Percentiles rank a stretch among this genome's conserved stretches.
phyloP scores from a whole-genome alignment of 2,113 vertebrate species.

The Sapayoa aenigma region DNA sequence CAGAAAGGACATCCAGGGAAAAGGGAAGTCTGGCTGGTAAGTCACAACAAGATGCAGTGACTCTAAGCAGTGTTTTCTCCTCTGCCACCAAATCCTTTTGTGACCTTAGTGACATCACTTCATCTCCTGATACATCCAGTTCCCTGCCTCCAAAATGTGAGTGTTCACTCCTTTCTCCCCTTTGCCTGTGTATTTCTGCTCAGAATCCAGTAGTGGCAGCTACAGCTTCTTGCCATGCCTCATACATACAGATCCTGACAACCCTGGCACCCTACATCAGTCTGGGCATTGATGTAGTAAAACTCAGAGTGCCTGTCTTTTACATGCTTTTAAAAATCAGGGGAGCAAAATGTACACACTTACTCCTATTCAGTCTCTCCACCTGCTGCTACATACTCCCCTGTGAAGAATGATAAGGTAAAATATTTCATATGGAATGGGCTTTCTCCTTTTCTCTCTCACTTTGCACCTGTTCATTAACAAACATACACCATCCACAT shows the following conservation, averaged over 20 bases:
- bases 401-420: neutral
- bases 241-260: neutral
- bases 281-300: neutral
- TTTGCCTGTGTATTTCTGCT: neutral
- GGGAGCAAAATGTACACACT: neutral
- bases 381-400: neutral
- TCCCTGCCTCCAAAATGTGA: neutral
- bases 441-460: neutral
- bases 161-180: neutral
- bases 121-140: neutral
- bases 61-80: neutral
- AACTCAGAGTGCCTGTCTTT: neutral
- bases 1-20: neutral
- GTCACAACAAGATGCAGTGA: neutral
- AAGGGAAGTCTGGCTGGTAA: neutral
- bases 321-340: neutral
- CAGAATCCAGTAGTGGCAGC: neutral
- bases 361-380: neutral
- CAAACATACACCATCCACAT: neutral
- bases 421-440: neutral
- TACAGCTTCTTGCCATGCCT: neutral
- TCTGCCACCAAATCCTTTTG: neutral
- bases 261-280: neutral
- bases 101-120: neutral
- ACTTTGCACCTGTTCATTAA: slow-evolving; percentile 38